Evolutionary conservation across 2,797 vertebrate genomes (phyloP), one percentile per base, ranked within the genome.

Genomic region (Helostoma temminkii): DNA sequence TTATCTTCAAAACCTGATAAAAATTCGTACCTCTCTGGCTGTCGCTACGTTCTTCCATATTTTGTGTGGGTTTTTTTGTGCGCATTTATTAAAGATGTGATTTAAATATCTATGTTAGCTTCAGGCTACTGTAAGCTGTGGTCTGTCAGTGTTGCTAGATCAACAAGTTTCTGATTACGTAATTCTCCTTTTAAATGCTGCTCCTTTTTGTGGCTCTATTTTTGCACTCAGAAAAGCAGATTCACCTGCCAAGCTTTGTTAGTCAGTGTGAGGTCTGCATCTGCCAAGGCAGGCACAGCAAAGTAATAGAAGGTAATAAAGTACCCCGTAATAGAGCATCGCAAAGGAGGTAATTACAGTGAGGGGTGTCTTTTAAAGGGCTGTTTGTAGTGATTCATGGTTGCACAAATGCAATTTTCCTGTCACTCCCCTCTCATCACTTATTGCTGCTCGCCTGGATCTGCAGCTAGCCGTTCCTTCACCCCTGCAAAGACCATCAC

Each of bases 321-420:
- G 81, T 59, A 82, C 56, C 82, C 86, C 72, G 77, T 91, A 91
- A 93, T 90, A 76, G 81, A 85, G 83, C 83, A 59, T 81, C 37
- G 65, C 78, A 77, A 72, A 85, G 80, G 69, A 86, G 86, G 91
- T 92, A 93, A 94, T 94, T 93, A 94, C 85, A 88, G 89, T 80
- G 69, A 86, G 81, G 81, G 89, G 78, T 86, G 87, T 70, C 84
- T 92, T 78, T 87, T 92, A 93, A 90, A 90, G 81, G 88, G 47
- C 81, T 89, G 84, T 87, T 92, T 86, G 87, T 91, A 89, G 90
- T 93, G 92, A 94, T 92, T 94, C 92, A 93, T 92, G 90, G 90
- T 87, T 91, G 85, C 88, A 87, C 87, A 84, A 90, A 89, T 90
- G 88, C 90, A 78, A 92, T 93, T 91, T 91, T 89, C 89, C 85